These are phyloP conservation scores for Dysidea cf. avara DNA, from an alignment of 37 sponge, comb jelly and placozoan species.

Conservation along the genomic window DNA sequence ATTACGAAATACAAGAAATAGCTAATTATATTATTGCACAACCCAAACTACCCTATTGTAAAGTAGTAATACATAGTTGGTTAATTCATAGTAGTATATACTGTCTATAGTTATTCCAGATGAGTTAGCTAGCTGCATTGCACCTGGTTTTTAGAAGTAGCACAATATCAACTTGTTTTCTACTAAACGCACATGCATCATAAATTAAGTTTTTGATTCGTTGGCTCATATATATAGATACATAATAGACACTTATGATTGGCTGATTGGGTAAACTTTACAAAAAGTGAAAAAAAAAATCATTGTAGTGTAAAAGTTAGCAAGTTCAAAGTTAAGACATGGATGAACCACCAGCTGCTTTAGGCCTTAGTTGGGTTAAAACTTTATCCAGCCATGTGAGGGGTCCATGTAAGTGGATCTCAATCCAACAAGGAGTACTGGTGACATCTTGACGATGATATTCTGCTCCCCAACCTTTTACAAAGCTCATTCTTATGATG, in stretches of 20 bases:
- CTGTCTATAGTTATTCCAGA: slow-evolving; percentile 1
- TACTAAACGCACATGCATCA: background rate
- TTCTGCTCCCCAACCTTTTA: slow-evolving; percentile 98
- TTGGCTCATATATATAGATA: too few species aligned
- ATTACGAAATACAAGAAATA: too few species aligned
- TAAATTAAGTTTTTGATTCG: background rate
- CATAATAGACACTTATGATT: too few species aligned
- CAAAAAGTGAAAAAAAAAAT: background rate
- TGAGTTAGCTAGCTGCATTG: background rate
- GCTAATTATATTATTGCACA: too few species aligned
- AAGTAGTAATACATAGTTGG: too few species aligned
- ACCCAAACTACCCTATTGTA: too few species aligned
- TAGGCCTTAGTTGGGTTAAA: slow-evolving; percentile 74
- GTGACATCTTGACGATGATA: slow-evolving; percentile 97
- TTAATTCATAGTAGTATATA: background rate
- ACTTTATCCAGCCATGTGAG: slow-evolving; percentile 94
- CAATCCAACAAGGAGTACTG: slow-evolving; percentile 97
- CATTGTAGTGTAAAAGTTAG: background rate
- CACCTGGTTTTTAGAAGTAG: background rate
- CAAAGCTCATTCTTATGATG: slow-evolving; percentile 95
- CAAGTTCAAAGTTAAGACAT: background rate
- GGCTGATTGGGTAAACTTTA: background rate
- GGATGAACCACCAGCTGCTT: background rate
- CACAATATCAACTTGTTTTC: slow-evolving; percentile 27
- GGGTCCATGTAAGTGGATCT: slow-evolving; percentile 93